Conservation (phyloP, 2,888 invertebrate genomes). For the Unio pictorum region DNA sequence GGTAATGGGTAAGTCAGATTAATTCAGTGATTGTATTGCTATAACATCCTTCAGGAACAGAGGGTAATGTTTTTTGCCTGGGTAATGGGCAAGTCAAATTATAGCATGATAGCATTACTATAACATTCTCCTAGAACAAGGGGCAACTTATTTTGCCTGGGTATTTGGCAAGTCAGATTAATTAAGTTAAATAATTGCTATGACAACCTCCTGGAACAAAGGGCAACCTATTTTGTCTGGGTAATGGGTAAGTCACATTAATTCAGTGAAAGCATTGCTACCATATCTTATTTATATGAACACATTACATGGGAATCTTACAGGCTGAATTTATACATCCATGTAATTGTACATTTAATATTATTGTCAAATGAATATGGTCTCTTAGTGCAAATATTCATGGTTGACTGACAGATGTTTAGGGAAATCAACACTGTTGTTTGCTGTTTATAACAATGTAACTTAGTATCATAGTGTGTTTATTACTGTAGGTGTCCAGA, state of each 20-base stretch:
- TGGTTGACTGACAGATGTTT: too few relatives aligned
- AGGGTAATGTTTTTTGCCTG: slow-evolving; percentile 30
- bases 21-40: not conserved
- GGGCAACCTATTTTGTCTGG: slow-evolving; percentile 30
- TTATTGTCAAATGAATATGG: too few relatives aligned
- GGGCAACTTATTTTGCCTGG: slow-evolving; percentile 30
- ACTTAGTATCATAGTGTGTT: too few relatives aligned
- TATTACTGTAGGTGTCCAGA: too few relatives aligned
- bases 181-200: not conserved
- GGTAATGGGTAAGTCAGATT: slow-evolving; percentile 37
- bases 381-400: too few relatives aligned
- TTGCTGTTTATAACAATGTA: too few relatives aligned
- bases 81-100: slow-evolving; percentile 35
- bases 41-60: slow-evolving; percentile 18
- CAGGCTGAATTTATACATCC: too few relatives aligned
- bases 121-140: slow-evolving; percentile 21
- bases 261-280: not conserved
- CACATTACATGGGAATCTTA: too few relatives aligned
- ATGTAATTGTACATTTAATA: too few relatives aligned
- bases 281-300: too few relatives aligned
- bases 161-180: slow-evolving; percentile 33
- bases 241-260: slow-evolving; percentile 35
- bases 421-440: too few relatives aligned
- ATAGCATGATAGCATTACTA: not conserved
- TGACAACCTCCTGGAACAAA: slow-evolving; percentile 19